Evolutionary conservation across 2,113 vertebrate genomes (phyloP).

Genomic region (Phrynosoma blainvillii): DNA sequence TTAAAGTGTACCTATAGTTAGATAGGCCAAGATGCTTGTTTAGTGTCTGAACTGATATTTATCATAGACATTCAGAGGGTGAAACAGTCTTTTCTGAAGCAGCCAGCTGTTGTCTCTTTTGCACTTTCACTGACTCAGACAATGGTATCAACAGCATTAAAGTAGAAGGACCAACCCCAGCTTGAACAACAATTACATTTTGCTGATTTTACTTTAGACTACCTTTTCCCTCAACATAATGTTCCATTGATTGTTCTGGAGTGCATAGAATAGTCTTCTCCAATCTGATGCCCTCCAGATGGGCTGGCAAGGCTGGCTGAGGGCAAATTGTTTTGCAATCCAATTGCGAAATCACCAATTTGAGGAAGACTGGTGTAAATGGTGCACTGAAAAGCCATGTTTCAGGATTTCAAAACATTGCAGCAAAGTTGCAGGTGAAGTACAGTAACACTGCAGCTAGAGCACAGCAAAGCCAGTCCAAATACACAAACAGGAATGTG

Average conservation of each 20-base stretch:
- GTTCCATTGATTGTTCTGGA: neutral
- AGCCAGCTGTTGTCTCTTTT: neutral
- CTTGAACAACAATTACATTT: neutral
- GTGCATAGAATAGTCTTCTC: too few species aligned
- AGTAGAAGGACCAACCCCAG: neutral
- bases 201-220: neutral
- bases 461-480: neutral
- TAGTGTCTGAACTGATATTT: constrained; percentile 3
- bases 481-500: neutral
- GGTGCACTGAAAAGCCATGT: neutral
- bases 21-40: neutral
- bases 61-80: too few species aligned
- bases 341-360: neutral
- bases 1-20: neutral
- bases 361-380: too few species aligned
- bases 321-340: too few species aligned
- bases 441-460: too few species aligned
- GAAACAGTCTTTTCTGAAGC: too few species aligned
- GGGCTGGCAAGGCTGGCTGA: too few species aligned
- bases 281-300: too few species aligned
- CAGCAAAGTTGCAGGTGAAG: neutral
- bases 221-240: neutral
- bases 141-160: neutral
- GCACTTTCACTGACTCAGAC: neutral
- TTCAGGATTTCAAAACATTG: neutral